Evolutionary conservation across 2,888 invertebrate genomes (phyloP).

Genomic region (Cheilosia vernalis): DNA sequence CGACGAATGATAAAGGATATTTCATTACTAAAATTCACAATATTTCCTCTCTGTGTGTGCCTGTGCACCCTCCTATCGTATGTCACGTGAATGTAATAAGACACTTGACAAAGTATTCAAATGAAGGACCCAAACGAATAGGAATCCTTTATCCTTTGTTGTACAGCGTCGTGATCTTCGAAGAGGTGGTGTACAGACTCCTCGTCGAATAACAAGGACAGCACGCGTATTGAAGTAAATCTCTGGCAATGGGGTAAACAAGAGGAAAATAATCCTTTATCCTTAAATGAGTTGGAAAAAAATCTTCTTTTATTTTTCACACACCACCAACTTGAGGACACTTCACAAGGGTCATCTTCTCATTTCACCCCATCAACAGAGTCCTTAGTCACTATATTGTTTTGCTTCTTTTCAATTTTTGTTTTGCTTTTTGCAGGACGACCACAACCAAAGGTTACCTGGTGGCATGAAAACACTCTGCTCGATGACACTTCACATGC

Average conservation of each 20-base stretch:
- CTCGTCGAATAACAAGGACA: constrained; percentile 42
- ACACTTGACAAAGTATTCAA: constrained; percentile 25
- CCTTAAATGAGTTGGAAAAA: constrained; percentile 61
- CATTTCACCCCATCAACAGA: neutral
- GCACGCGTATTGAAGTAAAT: constrained; percentile 14
- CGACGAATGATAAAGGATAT: constrained; percentile 54
- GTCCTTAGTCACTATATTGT: neutral
- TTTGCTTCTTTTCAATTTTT: neutral
- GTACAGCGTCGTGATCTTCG: constrained; percentile 12
- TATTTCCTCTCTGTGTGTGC: constrained; percentile 19
- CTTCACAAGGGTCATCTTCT: constrained; percentile 37
- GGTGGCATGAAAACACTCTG: constrained; percentile 87
- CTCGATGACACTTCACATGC: constrained; percentile 86
- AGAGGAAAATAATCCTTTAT: constrained; percentile 51
- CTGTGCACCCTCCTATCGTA: constrained; percentile 36
- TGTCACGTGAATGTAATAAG: constrained; percentile 32
- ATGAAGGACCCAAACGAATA: constrained; percentile 26
- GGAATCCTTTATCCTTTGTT: constrained; percentile 51
- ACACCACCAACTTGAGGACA: constrained; percentile 27
- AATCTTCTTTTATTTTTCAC: constrained; percentile 16
- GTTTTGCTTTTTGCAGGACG: constrained; percentile 84
- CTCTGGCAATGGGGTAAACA: constrained; percentile 30
- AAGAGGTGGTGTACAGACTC: neutral
- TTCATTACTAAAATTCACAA: constrained; percentile 37
- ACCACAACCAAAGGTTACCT: constrained; percentile 87